Evolutionary conservation across 1,140 invertebrate species (phyloP), one percentile per base, ranked within the genome.

Genomic region (Drosophila albomicans): DNA sequence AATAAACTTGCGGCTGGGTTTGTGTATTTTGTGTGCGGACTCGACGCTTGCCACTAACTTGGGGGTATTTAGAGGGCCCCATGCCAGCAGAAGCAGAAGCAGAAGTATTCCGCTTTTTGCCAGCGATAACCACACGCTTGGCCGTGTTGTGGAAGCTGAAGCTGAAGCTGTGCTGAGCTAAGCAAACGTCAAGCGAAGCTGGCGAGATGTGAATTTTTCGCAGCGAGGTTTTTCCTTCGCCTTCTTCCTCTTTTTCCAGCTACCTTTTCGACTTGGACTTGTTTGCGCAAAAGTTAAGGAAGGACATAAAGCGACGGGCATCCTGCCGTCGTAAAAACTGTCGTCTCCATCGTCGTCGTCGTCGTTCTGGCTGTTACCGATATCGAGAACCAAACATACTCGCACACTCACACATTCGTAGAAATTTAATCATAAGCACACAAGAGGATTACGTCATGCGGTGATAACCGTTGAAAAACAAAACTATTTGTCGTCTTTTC

Each of bases 191-290:
- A 56, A 64, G 41, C 65, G 46, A 15, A 51, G 46, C 54, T 61
- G 65, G 54, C 41, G 45, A 70, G 38, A 48, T 75, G 67, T 58
- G 73, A 71, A 46, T 65, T 61, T 56, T 56, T 70, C 25, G 28
- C 66, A 69, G 45, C 32, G 62, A 52, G 30, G 35, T 38, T 78
- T 82, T 45, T 41, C 35, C 11, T 41, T 46, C 11, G 28, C 15
- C 25, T 65, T 35, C 43, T 64, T 32, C 15, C 25, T 65, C 25
- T 30, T 64, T 32, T 52, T 56, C 32, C 46, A 10, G 46, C 70
- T 82, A 89, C 85, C 85, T 88, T 88, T 89, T 85, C 78, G 86
- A 88, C 81, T 89, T 85, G 82, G 85, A 88, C 84, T 88, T 88
- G 84, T 88, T 88, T 88, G 82, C 66, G 85, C 78, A 68, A 74